phyloP scores from a whole-genome alignment of 1,140 invertebrate genomes.

The Apis dorsata region DNA sequence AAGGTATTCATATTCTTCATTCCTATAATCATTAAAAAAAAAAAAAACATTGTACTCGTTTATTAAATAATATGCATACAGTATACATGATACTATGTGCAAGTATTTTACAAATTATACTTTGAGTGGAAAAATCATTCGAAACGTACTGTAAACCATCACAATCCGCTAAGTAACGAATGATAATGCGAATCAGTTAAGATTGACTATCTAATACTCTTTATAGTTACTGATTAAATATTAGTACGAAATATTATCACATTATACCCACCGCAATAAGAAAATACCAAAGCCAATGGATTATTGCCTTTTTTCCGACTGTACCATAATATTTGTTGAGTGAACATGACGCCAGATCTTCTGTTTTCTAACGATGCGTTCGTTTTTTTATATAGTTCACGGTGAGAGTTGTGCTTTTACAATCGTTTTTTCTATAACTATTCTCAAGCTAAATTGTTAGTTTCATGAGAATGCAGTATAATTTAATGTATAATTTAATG shows the following conservation, averaged over 20 bases:
- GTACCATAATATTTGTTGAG: slow-evolving; percentile 58
- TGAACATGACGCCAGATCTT: slow-evolving; percentile 14
- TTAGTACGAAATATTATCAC: slow-evolving; percentile 59
- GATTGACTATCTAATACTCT: slow-evolving; percentile 65
- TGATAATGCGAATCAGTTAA: slow-evolving; percentile 50
- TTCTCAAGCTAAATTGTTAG: slow-evolving; percentile 44
- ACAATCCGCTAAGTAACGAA: slow-evolving; percentile 1
- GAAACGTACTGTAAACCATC: not conserved
- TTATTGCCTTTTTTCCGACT: slow-evolving; percentile 60
- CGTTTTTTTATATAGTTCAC: slow-evolving; percentile 34
- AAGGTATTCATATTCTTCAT: slow-evolving; percentile 53
- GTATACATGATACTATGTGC: slow-evolving; percentile 33
- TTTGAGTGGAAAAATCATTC: slow-evolving; percentile 16
- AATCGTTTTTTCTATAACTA: slow-evolving; percentile 57
- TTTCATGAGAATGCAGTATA: slow-evolving; percentile 68
- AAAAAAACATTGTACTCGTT: slow-evolving; percentile 48
- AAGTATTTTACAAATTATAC: slow-evolving; percentile 49
- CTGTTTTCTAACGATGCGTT: slow-evolving; percentile 42
- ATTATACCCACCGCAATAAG: slow-evolving; percentile 73
- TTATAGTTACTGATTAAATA: slow-evolving; percentile 58
- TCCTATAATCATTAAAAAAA: slow-evolving; percentile 45
- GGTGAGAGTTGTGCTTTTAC: slow-evolving; percentile 56
- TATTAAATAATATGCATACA: slow-evolving; percentile 45
- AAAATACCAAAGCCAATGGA: slow-evolving; percentile 75
- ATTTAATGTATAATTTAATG: slow-evolving; percentile 66